Evolutionary conservation across 1,140 invertebrate genomes (phyloP).

Genomic region (Tetranychus urticae): DNA sequence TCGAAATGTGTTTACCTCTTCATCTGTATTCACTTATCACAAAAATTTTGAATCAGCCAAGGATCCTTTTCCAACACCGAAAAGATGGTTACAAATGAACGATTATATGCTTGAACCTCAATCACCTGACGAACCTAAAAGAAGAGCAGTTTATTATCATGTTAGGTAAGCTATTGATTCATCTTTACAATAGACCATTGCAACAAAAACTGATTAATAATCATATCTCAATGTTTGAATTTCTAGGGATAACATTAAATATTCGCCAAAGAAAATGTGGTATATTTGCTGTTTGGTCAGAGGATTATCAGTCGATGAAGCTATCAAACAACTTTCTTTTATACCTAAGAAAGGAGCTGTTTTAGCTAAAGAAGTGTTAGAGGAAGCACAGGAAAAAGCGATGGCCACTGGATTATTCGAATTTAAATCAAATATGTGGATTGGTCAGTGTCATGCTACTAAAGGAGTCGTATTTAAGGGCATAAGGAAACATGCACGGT

Average conservation of each 20-base stretch:
- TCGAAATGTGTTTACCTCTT: neutral
- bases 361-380: slow-evolving; percentile 38
- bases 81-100: neutral
- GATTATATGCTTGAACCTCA: neutral
- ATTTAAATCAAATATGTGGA: slow-evolving; percentile 83
- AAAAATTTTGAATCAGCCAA: neutral
- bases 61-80: neutral
- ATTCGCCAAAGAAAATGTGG: slow-evolving; percentile 74
- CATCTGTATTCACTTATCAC: neutral
- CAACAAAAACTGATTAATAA: neutral
- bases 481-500: slow-evolving; percentile 48
- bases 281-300: slow-evolving; percentile 37
- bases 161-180: neutral
- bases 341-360: slow-evolving; percentile 53
- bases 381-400: slow-evolving; percentile 69
- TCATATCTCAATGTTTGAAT: slow-evolving; percentile 31
- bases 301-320: slow-evolving; percentile 80
- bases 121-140: neutral
- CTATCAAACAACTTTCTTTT: slow-evolving; percentile 66
- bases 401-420: slow-evolving; percentile 75
- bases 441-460: slow-evolving; percentile 60
- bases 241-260: slow-evolving; percentile 54
- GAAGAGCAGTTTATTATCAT: neutral
- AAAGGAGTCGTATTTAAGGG: slow-evolving; percentile 56
- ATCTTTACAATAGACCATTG: neutral